Base-by-base conservation (phyloP, 2,888 invertebrate species). In the Zygaena filipendulae region DNA sequence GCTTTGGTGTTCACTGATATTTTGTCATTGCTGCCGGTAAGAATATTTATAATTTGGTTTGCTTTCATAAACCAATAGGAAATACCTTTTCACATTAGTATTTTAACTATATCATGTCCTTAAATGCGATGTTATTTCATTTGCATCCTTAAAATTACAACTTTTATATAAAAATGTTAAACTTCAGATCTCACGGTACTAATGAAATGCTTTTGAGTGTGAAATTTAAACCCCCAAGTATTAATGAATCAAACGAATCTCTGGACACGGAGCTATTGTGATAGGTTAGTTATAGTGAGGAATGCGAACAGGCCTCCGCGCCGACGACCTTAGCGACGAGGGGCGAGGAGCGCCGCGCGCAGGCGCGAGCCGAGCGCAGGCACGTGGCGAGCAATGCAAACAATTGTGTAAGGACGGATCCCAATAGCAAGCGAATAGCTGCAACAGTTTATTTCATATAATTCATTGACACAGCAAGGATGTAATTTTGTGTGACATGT, bases 351-450 rank as follows among this genome's bases (percentile, higher is more conserved):
- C 28, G 39, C 25, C 27, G 30, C 29, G 27, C 36, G 7, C 16
- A 7, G 29, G 30, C 40, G 27, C 31, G 39, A 32, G 34, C 36
- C 44, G 42, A 41, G 8, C 47, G 37, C 39, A 35, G 43, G 43
- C 44, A 43, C 42, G 33, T 52, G 54, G 51, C 52, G 47, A 57
- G 37, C 50, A 59, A 64, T 81, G 81, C 81, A 81, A 81, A 81
- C 81, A 81, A 79, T 75, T 80, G 80, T 80, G 81, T 79, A 72
- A 80, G 80, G 80, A 72, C 68, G 77, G 80, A 74, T 66, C 68
- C 69, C 68, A 63, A 55, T 61, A 61, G 64, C 72, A 66, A 71
- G 69, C 71, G 59, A 62, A 57, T 47, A 32, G 33, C 35, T 48
- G 49, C 52, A 54, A 52, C 49, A 51, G 50, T 57, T 59, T 57